phyloP scores from a whole-genome alignment of 1,140 invertebrate species.

The Acromyrmex charruanus region DNA sequence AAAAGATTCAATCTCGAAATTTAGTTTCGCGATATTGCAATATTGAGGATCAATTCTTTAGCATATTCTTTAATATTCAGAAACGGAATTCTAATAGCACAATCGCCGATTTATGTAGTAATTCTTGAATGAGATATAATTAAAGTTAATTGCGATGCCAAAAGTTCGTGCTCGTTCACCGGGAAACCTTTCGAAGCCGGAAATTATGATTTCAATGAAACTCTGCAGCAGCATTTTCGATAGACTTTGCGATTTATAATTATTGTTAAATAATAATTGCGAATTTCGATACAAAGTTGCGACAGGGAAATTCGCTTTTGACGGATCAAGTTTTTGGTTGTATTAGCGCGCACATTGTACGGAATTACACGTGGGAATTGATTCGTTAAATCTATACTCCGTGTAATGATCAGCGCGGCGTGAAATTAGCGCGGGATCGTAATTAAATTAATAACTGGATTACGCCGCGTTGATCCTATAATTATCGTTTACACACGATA shows the following conservation, averaged over 20 bases:
- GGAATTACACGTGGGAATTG: slow-evolving; percentile 55
- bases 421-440: slow-evolving; percentile 61
- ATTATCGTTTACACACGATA: slow-evolving; percentile 63
- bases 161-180: slow-evolving; percentile 32
- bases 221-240: neutral
- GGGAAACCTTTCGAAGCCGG: slow-evolving; percentile 42
- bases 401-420: slow-evolving; percentile 58
- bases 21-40: neutral
- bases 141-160: slow-evolving; percentile 53
- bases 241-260: slow-evolving; percentile 5
- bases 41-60: slow-evolving; percentile 20
- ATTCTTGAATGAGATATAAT: slow-evolving; percentile 54
- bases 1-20: neutral
- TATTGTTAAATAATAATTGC: slow-evolving; percentile 39
- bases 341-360: slow-evolving; percentile 33
- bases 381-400: slow-evolving; percentile 63
- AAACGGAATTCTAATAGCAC: slow-evolving; percentile 45
- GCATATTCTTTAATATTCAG: slow-evolving; percentile 9
- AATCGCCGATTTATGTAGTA: slow-evolving; percentile 46
- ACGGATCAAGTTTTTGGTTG: slow-evolving; percentile 47
- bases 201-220: slow-evolving; percentile 58
- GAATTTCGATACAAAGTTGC: slow-evolving; percentile 16
- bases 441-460: slow-evolving; percentile 64
- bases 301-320: slow-evolving; percentile 35
- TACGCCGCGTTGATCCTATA: slow-evolving; percentile 56